Evolutionary conservation across 2,888 invertebrate genomes (phyloP), one percentile per base, ranked within the genome.

Genomic region (Eulithis testata): DNA sequence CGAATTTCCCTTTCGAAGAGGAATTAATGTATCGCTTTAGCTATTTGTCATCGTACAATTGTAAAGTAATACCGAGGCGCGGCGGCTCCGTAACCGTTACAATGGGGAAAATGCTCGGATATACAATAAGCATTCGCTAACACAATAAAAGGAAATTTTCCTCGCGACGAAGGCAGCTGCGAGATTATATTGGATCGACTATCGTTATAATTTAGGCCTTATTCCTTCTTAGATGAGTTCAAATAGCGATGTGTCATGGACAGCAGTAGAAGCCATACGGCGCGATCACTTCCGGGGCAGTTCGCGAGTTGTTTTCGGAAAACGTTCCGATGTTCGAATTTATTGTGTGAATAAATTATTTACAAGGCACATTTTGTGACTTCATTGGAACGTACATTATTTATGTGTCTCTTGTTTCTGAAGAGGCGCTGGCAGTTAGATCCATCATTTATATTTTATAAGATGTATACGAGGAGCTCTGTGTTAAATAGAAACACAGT

Each of bases 111-210:
- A 84, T 81, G 86, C 80, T 85, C 82, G 81, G 81, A 85, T 87
- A 85, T 87, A 89, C 89, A 88, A 89, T 91, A 88, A 89, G 87
- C 84, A 85, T 87, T 89, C 82, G 78, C 88, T 88, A 88, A 90
- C 85, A 89, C 87, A 89, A 90, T 90, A 89, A 89, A 88, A 87
- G 83, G 84, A 85, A 87, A 87, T 85, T 87, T 87, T 86, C 85
- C 81, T 85, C 77, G 80, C 79, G 81, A 81, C 81, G 78, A 75
- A 79, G 74, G 73, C 77, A 71, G 78, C 79, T 78, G 74, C 69
- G 78, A 85, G 82, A 85, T 84, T 82, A 81, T 83, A 84, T 82
- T 76, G 68, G 70, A 74, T 64, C 71, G 67, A 69, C 63, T 70
- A 71, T 73, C 73, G 73, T 76, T 80, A 76, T 73, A 85, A 80